Evolutionary conservation across 2,888 invertebrate genomes (phyloP).

Genomic region (Tiliacea citrago): DNA sequence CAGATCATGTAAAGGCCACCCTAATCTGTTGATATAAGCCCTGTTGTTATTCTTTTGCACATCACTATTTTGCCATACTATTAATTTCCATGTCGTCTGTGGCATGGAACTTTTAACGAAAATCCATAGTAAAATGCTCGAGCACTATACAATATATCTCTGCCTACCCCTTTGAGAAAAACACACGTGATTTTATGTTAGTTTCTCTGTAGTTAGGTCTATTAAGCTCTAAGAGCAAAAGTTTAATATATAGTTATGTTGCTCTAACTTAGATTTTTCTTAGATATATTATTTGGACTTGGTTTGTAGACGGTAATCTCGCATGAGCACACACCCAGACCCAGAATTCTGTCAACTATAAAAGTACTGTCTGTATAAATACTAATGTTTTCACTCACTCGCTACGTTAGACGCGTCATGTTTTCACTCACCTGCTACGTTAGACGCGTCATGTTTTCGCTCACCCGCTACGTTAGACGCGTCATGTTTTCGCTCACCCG

Average conservation of each 20-base stretch:
- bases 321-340: background rate
- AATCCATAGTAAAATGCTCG: too few relatives aligned
- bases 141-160: background rate
- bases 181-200: background rate
- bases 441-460: too few relatives aligned
- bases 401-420: background rate
- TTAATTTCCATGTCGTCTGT: background rate
- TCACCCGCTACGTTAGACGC: too few relatives aligned
- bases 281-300: background rate
- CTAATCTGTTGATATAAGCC: slow-evolving; percentile 1
- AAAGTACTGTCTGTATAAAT: background rate
- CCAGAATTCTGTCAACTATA: background rate
- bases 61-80: background rate
- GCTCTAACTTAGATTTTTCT: background rate
- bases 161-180: background rate
- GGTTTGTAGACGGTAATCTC: background rate
- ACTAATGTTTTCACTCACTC: background rate
- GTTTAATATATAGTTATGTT: background rate
- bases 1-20: background rate
- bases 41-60: background rate
- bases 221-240: background rate
- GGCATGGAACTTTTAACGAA: background rate
- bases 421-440: too few relatives aligned
- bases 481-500: too few relatives aligned
- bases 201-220: background rate